These are phyloP conservation scores for Meandrina meandrites DNA, from an alignment of 92 coral and sea anemone species.

Conservation along the genomic window DNA sequence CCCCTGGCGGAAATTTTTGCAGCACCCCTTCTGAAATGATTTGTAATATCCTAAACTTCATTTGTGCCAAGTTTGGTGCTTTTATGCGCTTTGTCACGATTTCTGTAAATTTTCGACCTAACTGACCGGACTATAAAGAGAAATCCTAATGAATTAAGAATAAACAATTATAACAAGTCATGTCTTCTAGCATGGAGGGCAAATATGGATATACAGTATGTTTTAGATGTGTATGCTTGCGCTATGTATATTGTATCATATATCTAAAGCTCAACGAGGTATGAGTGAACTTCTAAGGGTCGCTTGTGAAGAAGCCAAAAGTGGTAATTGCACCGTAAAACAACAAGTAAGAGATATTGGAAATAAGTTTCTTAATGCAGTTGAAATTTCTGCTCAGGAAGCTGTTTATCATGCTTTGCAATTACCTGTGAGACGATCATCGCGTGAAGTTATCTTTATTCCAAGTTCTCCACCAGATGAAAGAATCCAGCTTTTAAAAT, in stretches of 20 bases:
- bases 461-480: slow-evolving; percentile 34
- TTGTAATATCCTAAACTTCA: too few relatives aligned
- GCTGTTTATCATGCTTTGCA: slow-evolving; percentile 51
- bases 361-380: slow-evolving; percentile 50
- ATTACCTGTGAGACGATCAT: slow-evolving; percentile 47
- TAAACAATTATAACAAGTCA: too few relatives aligned
- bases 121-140: too few relatives aligned
- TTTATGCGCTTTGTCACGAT: too few relatives aligned
- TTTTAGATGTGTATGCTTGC: too few relatives aligned
- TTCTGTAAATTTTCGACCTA: too few relatives aligned
- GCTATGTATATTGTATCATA: slow-evolving; percentile 40
- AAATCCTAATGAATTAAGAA: too few relatives aligned
- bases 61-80: too few relatives aligned
- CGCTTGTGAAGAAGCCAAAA: slow-evolving; percentile 43
- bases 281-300: slow-evolving; percentile 57
- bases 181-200: too few relatives aligned
- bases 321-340: not conserved
- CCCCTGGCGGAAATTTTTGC: too few relatives aligned
- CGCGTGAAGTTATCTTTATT: slow-evolving; percentile 48
- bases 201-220: too few relatives aligned
- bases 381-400: slow-evolving; percentile 59
- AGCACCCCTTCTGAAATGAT: too few relatives aligned
- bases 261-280: slow-evolving; percentile 67
- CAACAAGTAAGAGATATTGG: slow-evolving; percentile 50
- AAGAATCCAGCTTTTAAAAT: slow-evolving; percentile 46